A percentile compares a stretch with the other conserved stretches of the same genome.
Evolutionary conservation across 2,113 vertebrate species (phyloP).

Genomic region (Heliornis fulica): DNA sequence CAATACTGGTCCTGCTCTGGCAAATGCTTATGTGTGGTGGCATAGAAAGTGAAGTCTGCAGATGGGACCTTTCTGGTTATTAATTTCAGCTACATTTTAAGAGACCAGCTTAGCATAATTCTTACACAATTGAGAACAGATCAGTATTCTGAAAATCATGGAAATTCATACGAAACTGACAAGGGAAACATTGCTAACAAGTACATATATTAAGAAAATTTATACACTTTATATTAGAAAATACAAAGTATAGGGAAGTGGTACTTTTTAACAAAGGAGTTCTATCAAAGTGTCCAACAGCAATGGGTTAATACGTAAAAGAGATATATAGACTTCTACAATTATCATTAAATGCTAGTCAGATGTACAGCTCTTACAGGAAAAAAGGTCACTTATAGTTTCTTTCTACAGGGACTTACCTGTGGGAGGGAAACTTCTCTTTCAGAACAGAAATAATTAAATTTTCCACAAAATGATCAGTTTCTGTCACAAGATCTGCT

Average conservation of each 20-base stretch:
- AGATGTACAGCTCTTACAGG: neutral
- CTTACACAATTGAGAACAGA: neutral
- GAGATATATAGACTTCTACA: neutral
- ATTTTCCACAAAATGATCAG: constrained; percentile 85
- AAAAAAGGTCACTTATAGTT: neutral
- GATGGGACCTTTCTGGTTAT: neutral
- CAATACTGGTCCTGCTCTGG: neutral
- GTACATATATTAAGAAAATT: neutral
- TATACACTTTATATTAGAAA: too few relatives aligned
- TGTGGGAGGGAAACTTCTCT: constrained; percentile 84
- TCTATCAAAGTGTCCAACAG: neutral
- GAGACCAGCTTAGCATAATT: neutral
- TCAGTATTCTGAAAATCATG: neutral
- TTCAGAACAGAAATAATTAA: constrained; percentile 84
- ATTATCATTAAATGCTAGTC: neutral
- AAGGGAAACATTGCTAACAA: neutral
- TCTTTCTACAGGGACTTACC: constrained; percentile 61
- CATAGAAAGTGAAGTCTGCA: neutral
- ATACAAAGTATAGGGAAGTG: neutral
- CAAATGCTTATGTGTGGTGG: neutral
- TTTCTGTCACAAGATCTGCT: constrained; percentile 87
- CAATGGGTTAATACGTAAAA: neutral
- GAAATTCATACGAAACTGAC: neutral
- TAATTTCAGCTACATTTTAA: neutral
- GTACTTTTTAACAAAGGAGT: neutral